These are phyloP conservation scores for Myxocyprinus asiaticus DNA, from an alignment of 2,113 vertebrate species.

Conservation along the genomic window DNA sequence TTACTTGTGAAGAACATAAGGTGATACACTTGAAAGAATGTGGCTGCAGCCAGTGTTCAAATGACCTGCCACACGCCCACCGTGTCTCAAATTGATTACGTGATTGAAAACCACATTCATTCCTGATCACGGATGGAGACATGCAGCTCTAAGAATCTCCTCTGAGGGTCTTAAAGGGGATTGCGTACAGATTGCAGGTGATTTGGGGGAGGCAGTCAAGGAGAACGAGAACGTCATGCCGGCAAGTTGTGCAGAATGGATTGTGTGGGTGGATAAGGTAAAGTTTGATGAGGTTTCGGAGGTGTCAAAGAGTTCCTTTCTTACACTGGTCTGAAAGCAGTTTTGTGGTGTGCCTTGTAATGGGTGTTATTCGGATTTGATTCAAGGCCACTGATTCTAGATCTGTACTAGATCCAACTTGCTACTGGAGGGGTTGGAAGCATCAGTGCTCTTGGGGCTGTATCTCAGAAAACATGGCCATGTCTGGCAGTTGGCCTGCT, in stretches of 20 bases:
- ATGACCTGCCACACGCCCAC: constrained; percentile 58
- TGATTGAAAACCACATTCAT: constrained; percentile 68
- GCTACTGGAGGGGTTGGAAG: no score
- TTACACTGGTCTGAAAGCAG: neutral
- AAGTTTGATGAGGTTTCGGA: constrained; percentile 38
- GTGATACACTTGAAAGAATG: constrained; percentile 23
- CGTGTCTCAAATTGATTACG: constrained; percentile 68
- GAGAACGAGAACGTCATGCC: constrained; percentile 35
- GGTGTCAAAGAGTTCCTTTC: constrained; percentile 15
- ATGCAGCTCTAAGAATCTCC: constrained; percentile 52
- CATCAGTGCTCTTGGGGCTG: no score
- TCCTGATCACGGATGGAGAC: constrained; percentile 65
- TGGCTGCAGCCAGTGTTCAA: constrained; percentile 38
- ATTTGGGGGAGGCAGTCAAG: constrained; percentile 31
- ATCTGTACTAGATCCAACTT: neutral
- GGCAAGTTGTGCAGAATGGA: constrained; percentile 41
- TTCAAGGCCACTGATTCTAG: neutral
- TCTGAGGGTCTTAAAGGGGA: constrained; percentile 41
- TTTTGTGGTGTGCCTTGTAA: constrained; percentile 1
- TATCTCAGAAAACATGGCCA: no score
- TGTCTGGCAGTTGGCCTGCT: no score
- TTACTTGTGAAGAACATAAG: constrained; percentile 17
- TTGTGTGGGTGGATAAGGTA: constrained; percentile 39
- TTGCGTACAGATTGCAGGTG: constrained; percentile 28
- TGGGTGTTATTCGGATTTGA: neutral